phyloP scores from a whole-genome alignment of 2,113 vertebrate species.

The Myotis lucifugus region DNA sequence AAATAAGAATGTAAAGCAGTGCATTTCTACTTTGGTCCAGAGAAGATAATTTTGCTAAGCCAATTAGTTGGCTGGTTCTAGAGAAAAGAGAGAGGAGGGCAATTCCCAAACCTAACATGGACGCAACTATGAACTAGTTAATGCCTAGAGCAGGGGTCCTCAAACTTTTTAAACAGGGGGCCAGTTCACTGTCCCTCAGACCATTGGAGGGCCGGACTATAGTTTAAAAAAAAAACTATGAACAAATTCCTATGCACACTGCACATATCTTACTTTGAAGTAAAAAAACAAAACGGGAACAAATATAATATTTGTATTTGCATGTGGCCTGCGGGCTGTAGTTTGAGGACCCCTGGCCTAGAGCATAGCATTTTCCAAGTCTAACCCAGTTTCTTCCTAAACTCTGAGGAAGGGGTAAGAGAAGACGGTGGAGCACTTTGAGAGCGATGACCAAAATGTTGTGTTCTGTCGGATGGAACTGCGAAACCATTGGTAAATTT shows the following conservation, averaged over 20 bases:
- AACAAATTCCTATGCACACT: too few species aligned
- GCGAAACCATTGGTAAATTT: background rate
- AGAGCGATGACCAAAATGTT: background rate
- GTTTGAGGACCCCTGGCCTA: too few species aligned
- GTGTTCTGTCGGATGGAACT: background rate
- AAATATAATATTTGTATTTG: too few species aligned
- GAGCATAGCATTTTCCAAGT: background rate
- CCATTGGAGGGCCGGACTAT: too few species aligned
- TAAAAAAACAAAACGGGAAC: too few species aligned
- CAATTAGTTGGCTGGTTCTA: background rate
- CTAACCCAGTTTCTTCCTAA: background rate
- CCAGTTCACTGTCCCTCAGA: too few species aligned
- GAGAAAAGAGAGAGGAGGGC: background rate
- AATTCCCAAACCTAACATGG: background rate
- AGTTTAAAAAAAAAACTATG: too few species aligned
- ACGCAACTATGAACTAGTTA: background rate
- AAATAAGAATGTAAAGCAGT: background rate
- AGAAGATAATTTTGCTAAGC: background rate
- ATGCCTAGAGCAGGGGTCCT: background rate
- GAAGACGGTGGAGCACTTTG: fast-evolving
- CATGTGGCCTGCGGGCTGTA: too few species aligned
- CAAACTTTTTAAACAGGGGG: too few species aligned
- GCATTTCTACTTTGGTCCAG: background rate
- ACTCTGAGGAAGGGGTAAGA: background rate
- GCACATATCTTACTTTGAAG: too few species aligned